Evolutionary conservation across 2,888 invertebrate species (phyloP), one percentile per base, ranked within the genome.

Genomic region (Mycalesis mineus): DNA sequence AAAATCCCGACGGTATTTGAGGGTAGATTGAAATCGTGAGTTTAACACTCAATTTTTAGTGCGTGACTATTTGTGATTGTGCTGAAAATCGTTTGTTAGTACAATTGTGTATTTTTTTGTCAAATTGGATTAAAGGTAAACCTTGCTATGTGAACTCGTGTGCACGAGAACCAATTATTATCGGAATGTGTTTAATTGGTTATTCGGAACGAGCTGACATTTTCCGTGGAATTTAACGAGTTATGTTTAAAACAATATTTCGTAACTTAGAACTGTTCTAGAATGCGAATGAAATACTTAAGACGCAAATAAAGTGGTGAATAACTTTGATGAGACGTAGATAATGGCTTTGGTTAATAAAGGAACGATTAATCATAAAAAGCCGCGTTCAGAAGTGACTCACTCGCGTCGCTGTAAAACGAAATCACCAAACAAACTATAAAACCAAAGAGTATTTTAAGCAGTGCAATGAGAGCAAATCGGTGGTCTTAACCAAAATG

Each of bases 401-500:
- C 78, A 78, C 68, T 80, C 77, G 77, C 68, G 69, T 67, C 70
- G 60, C 67, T 73, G 75, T 80, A 81, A 78, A 80, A 75, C 68
- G 70, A 72, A 75, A 63, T 53, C 57, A 64, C 55, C 57, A 63
- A 63, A 58, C 61, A 57, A 64, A 63, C 64, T 65, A 68, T 68
- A 71, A 68, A 71, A 67, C 63, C 65, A 58, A 63, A 79, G 77
- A 60, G 63, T 68, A 66, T 68, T 68, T 65, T 58, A 59, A 63
- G 66, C 60, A 55, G 45, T 65, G 65, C 64, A 68, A 62, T 62
- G 67, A 64, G 60, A 79, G 75, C 75, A 83, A 84, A 84, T 78
- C 63, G 60, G 77, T 75, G 72, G 72, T 77, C 79, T 78, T 80
- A 84, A 84, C 83, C 83, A 85, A 87, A 78, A 88, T 88, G 88